A percentile compares a stretch with the other conserved stretches of the same genome.
phyloP scores from a whole-genome alignment of 2,113 vertebrate genomes.

The Oreochromis niloticus region DNA sequence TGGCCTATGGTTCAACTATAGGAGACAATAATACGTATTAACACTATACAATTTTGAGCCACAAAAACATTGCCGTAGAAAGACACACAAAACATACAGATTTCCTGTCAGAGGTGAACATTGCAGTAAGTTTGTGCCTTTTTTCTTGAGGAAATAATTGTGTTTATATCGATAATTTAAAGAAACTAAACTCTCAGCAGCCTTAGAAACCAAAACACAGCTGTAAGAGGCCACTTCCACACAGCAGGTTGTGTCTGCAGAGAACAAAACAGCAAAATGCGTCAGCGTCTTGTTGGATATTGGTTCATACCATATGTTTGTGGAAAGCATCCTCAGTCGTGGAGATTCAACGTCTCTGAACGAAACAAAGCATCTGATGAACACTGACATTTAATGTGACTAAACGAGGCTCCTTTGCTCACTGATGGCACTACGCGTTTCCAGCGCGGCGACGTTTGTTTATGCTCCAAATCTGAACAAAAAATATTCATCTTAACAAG shows the following conservation, averaged over 20 bases:
- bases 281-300: background rate
- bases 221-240: conserved; percentile 12
- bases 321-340: conserved; percentile 17
- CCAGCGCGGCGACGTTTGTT: background rate
- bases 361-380: conserved; percentile 40
- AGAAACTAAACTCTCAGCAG: conserved; percentile 60
- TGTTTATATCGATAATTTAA: conserved; percentile 63
- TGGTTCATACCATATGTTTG: background rate
- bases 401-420: conserved; percentile 7
- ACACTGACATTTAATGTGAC: conserved; percentile 22
- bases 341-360: conserved; percentile 14
- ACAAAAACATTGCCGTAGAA: conserved; percentile 97
- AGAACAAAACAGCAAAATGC: background rate
- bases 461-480: background rate
- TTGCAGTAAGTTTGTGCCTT: conserved; percentile 87
- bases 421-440: background rate
- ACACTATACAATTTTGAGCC: conserved; percentile 96
- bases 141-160: conserved; percentile 66
- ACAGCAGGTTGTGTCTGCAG: conserved; percentile 5
- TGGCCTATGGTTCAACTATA: conserved; percentile 88
- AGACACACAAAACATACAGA: conserved; percentile 93
- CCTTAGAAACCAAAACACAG: conserved; percentile 1
- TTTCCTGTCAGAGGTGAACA: conserved; percentile 85
- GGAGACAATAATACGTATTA: conserved; percentile 92
- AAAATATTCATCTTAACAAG: conserved; percentile 20